Evolutionary conservation across 2,888 invertebrate species (phyloP), one percentile per base, ranked within the genome.

Genomic region (Willowsia nigromaculata): DNA sequence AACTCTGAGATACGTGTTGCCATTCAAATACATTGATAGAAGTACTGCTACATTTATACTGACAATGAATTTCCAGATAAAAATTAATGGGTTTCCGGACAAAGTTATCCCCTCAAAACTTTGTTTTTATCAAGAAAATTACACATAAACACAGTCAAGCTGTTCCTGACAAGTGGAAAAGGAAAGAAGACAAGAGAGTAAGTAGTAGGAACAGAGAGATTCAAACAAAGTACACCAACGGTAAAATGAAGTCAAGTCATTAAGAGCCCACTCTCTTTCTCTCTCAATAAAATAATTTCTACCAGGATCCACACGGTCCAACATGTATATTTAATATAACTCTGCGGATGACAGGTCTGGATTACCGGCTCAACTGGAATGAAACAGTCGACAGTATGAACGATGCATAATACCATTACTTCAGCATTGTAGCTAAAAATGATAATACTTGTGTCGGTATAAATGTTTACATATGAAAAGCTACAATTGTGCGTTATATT

Each of bases 361-460:
- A 89, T 89, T 89, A 89, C 78, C 80, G 78, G 89, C 88, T 88
- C 88, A 88, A 88, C 84, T 62, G 68, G 71, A 88, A 88, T 88
- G 84, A 88, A 88, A 84, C 88, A 84, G 53, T 81, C 76, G 43
- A 74, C 87, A 43, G n/a, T 40, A 18, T 27, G 3, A 6, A 33
- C 15, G 25, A 9, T 30, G 62, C 30, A 30, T 62, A 30, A 62
- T 62, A 62, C 1, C 30, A 30, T 18, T 37, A 43, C 25, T 22
- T 15, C 74, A 47, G 15, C 27, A 27, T 43, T 47, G 47, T 25
- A 33, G 27, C 7, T 47, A 71, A 74, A 25, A 74, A 47, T 74
- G 74, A 74, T 47, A 47, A 74, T 74, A 74, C 18, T 76, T 76
- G 33, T 76, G 53, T 74, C 74, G 22, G 47, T 74, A 43, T 47